Base-by-base conservation (phyloP, 2,113 vertebrate genomes). In the Neolamprologus cancellatus region DNA sequence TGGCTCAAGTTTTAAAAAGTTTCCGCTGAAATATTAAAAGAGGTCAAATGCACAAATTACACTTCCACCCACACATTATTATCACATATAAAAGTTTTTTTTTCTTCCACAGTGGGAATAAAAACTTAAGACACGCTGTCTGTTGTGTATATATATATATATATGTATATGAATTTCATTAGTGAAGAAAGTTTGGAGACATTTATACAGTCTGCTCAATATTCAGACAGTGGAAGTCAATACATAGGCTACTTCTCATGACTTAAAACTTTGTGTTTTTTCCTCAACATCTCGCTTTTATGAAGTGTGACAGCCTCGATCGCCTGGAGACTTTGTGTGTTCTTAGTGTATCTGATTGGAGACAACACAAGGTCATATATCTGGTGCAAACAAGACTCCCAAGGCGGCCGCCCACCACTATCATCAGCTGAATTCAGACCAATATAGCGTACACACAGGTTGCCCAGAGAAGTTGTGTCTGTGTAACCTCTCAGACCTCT, bases 341-440 rank as follows among this genome's bases (percentile, higher is more conserved):
- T 82, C 83, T 88, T 79, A 79, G 85, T 87, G 66, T 41, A 88
- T 90, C 83, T 85, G 88, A 91, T 76, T 83, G 84, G 83, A 94
- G 90, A 89, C 85, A 69, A 79, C 80, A 79, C 53, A 34, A 92
- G 89, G 94, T 92, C 87, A 78, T 81, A 74, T 83, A 25, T 79
- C 48, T 78, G 30, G 54, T 83, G 90, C 85, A 91, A 84, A 86
- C 87, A 69, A 86, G 87, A 83, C 86, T 91, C 86, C 74, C 2
- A 87, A 91, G 87, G 88, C 81, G 1, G 76, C 90, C 90, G 74
- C 92, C 92, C 91, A 95, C 93, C 53, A 80, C 85, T 50, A 36
- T 44, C 71, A 87, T 79, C 80, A 80, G 82, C 81, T 86, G 85
- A 84, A 84, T 91, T 84, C 69, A 88, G 89, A 39, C 79, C 44